Evolutionary conservation across 2,888 invertebrate genomes (phyloP).

Genomic region (Schrankia costaestrigalis): DNA sequence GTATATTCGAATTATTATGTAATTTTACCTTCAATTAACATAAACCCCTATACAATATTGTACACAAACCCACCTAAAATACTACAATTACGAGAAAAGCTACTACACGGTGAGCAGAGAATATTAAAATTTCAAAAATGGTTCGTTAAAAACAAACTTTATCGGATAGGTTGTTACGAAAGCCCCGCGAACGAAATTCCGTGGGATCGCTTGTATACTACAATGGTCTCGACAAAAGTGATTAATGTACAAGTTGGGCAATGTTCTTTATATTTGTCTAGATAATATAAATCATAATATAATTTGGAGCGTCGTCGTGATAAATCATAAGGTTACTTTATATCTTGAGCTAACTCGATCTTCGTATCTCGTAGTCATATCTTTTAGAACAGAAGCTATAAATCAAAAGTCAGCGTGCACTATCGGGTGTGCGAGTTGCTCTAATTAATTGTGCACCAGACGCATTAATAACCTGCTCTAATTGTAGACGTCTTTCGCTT

Average conservation of each 20-base stretch:
- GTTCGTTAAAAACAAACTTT: slow-evolving; percentile 1
- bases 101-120: not conserved
- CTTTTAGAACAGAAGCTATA: slow-evolving; percentile 39
- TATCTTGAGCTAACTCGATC: slow-evolving; percentile 28
- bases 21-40: too few species aligned
- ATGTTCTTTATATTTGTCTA: slow-evolving; percentile 16
- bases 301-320: slow-evolving; percentile 21
- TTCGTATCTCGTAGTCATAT: slow-evolving; percentile 29
- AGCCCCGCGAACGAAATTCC: too few species aligned
- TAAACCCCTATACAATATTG: too few species aligned
- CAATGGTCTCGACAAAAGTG: not conserved
- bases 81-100: not conserved
- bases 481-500: slow-evolving; percentile 46
- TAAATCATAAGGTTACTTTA: slow-evolving; percentile 29
- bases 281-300: slow-evolving; percentile 20
- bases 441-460: slow-evolving; percentile 53
- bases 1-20: too few species aligned
- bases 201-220: too few species aligned
- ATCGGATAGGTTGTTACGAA: too few species aligned
- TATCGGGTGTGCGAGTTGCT: slow-evolving; percentile 39
- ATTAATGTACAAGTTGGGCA: slow-evolving; percentile 4
- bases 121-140: not conserved
- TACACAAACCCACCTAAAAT: too few species aligned
- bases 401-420: slow-evolving; percentile 44
- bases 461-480: slow-evolving; percentile 54